Evolutionary conservation across 1,140 invertebrate species (phyloP).

Genomic region (Meteorus sp.): DNA sequence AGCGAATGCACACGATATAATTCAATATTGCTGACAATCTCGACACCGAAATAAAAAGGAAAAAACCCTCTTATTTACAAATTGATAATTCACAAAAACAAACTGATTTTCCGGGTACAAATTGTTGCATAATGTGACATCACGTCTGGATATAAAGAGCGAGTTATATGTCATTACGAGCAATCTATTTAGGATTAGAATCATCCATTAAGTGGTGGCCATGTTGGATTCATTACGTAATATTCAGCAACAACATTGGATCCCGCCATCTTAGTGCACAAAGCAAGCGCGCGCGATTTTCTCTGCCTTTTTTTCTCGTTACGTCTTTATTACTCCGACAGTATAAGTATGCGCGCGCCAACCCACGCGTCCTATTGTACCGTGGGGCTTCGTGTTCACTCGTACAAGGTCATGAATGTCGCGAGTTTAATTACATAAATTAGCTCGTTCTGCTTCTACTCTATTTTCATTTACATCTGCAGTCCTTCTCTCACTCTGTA

Average conservation of each 20-base stretch:
- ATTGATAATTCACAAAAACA: too few relatives aligned
- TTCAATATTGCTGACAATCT: too few relatives aligned
- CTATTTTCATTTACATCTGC: slow-evolving; percentile 2
- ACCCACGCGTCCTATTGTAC: slow-evolving; percentile 24
- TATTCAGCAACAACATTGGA: neutral
- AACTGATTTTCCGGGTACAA: too few relatives aligned
- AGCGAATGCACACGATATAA: too few relatives aligned
- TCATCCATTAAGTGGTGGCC: slow-evolving; percentile 43
- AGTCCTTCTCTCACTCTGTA: neutral
- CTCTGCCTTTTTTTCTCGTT: too few relatives aligned
- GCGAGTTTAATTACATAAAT: slow-evolving; percentile 55
- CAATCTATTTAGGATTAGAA: slow-evolving; percentile 52
- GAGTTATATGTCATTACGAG: slow-evolving; percentile 49
- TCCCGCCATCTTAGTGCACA: slow-evolving; percentile 30
- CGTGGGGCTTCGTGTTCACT: slow-evolving; percentile 30
- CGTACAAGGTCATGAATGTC: slow-evolving; percentile 49
- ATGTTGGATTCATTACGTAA: slow-evolving; percentile 41
- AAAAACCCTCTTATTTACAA: too few relatives aligned
- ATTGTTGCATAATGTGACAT: too few relatives aligned
- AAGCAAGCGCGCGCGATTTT: slow-evolving; percentile 6
- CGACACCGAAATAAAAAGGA: too few relatives aligned
- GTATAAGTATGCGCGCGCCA: slow-evolving; percentile 24
- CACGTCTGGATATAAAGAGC: slow-evolving; percentile 35
- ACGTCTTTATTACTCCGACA: too few relatives aligned
- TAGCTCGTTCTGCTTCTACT: slow-evolving; percentile 34